Evolutionary conservation across 1,140 invertebrate species (phyloP), one percentile per base, ranked within the genome.

Genomic region (Arctopsyche grandis): DNA sequence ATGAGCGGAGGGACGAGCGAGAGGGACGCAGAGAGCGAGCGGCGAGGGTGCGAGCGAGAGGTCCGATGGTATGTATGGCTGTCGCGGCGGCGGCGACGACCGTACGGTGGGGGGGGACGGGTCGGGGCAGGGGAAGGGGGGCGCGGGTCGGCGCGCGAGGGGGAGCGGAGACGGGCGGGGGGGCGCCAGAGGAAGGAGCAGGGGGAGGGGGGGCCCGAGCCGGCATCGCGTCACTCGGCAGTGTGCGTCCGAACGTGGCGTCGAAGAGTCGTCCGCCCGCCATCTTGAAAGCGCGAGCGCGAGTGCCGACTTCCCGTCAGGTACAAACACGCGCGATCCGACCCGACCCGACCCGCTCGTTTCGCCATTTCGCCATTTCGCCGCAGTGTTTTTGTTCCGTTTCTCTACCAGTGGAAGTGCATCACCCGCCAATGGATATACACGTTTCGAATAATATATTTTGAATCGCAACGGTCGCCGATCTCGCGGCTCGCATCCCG

Each of bases 1-100:
- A 43, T 71, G 14, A 71, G 38, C 12, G 22, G 16, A 22, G 73
- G 24, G 66, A 22, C 24, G 73, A 12, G 73, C 19, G 73, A 75
- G 21, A 3, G 73, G 29, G 48, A 75, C 46, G 10, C 14, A 69
- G 22, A 43, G 12, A 43, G 22, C 26, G 19, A 22, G 26, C n/a
- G 29, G 1, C 29, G 29, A 69, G 10, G 5, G 4, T 4, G 26
- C 24, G 24, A 43, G 66, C 0, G 16, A 29, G 22, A 60, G n/a
- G n/a, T n/a, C n/a, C n/a, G n/a, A n/a, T n/a, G n/a, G n/a, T n/a
- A n/a, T n/a, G n/a, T n/a, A n/a, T n/a, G n/a, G n/a, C n/a, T n/a
- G n/a, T n/a, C n/a, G n/a, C n/a, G n/a, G n/a, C n/a, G n/a, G n/a
- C n/a, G n/a, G n/a, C n/a, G n/a, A n/a, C n/a, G n/a, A n/a, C n/a